Conservation (phyloP, 2,888 invertebrate species). For the Pyrrhosoma nymphula region DNA sequence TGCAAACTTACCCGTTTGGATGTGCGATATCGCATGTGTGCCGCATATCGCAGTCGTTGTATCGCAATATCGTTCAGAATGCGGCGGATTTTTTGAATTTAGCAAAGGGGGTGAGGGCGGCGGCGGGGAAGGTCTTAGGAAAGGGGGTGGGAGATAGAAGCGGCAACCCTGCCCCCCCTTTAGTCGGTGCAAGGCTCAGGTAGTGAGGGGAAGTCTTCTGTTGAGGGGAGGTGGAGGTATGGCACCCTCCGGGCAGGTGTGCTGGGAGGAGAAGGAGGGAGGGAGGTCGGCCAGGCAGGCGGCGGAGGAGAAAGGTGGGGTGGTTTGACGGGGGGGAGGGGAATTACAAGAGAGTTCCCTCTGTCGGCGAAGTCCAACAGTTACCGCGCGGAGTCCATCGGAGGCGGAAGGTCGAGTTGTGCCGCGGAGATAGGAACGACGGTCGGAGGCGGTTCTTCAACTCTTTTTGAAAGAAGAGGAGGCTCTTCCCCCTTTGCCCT, state of each 20-base stretch:
- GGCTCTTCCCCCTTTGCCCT: neutral
- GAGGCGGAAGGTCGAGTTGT: conserved; percentile 71
- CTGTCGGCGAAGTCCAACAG: conserved; percentile 32
- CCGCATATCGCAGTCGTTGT: no score
- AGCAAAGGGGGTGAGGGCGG: neutral
- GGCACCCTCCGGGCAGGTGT: conserved; percentile 64
- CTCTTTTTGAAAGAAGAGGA: neutral
- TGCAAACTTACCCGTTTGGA: no score
- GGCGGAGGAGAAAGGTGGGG: conserved; percentile 18
- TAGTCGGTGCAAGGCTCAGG: neutral
- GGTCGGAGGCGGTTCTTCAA: neutral
- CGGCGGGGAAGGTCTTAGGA: neutral
- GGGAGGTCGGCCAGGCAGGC: neutral
- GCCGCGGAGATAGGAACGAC: conserved; percentile 71
- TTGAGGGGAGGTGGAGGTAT: conserved; percentile 38
- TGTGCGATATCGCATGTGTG: no score
- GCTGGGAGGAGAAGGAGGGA: conserved; percentile 70
- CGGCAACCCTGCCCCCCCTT: neutral
- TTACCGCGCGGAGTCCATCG: conserved; percentile 38
- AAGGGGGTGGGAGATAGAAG: neutral
- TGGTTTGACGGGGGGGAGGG: neutral
- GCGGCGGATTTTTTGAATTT: neutral
- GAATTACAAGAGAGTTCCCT: neutral
- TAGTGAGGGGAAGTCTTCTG: neutral
- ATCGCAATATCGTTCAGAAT: no score